phyloP scores from a whole-genome alignment of 2,797 vertebrate genomes.

The Simalia tracyae region DNA sequence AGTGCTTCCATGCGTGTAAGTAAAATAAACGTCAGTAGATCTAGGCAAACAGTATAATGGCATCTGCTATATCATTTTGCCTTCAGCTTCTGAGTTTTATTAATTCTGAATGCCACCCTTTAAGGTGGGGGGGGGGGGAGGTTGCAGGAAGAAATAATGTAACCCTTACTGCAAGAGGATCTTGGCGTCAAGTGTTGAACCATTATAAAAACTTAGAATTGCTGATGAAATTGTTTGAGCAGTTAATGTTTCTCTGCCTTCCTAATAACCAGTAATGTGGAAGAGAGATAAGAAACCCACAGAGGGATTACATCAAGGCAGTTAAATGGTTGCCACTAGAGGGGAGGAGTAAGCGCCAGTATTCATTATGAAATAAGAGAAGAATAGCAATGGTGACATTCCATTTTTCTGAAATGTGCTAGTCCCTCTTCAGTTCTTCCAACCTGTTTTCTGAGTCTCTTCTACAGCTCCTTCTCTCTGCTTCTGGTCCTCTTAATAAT shows the following conservation, averaged over 20 bases:
- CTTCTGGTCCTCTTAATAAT: not conserved
- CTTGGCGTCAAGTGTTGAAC: not conserved
- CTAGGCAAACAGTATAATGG: not conserved
- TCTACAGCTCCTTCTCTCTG: not conserved
- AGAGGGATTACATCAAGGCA: not conserved
- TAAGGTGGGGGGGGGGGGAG: not conserved
- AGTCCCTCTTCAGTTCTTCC: not conserved
- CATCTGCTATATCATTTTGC: not conserved
- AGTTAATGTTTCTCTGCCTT: no score
- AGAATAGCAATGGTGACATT: not conserved
- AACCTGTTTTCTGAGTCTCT: not conserved
- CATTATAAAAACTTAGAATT: not conserved
- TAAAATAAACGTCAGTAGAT: not conserved
- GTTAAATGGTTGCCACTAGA: not conserved
- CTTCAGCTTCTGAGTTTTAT: not conserved
- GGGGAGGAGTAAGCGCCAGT: not conserved
- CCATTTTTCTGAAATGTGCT: not conserved
- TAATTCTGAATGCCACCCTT: not conserved
- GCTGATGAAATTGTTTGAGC: not conserved
- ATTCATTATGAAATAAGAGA: not conserved
- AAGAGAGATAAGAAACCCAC: not conserved
- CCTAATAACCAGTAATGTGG: not conserved
- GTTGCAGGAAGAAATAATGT: not conserved
- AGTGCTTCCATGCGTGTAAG: not conserved
- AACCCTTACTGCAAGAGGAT: not conserved